Percentiles rank a stretch among this genome's conserved stretches.
These are phyloP conservation scores for Propithecus perrieri DNA, from an alignment of 2,797 vertebrate species.

Conservation along the genomic window DNA sequence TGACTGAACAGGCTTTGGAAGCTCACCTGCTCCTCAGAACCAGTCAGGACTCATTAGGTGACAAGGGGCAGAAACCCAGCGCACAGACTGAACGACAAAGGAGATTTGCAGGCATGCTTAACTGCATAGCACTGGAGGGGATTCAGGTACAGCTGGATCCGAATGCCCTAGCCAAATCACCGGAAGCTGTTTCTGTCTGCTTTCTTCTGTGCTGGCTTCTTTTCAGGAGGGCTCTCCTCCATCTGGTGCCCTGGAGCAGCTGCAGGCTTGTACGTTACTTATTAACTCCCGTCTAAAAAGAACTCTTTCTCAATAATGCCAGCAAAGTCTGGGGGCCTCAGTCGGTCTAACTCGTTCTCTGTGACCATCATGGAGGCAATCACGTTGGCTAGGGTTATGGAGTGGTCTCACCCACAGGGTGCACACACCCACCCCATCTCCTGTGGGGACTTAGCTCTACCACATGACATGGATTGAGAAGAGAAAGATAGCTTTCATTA, in stretches of 20 bases:
- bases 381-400: neutral
- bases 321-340: neutral
- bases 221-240: neutral
- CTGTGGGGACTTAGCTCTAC: neutral
- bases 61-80: neutral
- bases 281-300: neutral
- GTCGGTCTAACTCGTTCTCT: neutral
- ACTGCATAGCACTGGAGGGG: too few relatives aligned
- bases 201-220: neutral
- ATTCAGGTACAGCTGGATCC: neutral
- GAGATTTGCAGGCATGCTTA: neutral
- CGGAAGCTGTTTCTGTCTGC: neutral
- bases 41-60: neutral
- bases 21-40: neutral
- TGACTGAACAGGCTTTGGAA: neutral
- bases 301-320: neutral
- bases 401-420: neutral
- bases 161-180: neutral
- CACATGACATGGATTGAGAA: neutral
- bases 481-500: neutral
- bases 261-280: neutral
- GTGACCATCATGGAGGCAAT: neutral
- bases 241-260: neutral
- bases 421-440: neutral
- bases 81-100: neutral